Evolutionary conservation across 2,113 vertebrate species (phyloP).

Genomic region (Gambusia holbrooki): DNA sequence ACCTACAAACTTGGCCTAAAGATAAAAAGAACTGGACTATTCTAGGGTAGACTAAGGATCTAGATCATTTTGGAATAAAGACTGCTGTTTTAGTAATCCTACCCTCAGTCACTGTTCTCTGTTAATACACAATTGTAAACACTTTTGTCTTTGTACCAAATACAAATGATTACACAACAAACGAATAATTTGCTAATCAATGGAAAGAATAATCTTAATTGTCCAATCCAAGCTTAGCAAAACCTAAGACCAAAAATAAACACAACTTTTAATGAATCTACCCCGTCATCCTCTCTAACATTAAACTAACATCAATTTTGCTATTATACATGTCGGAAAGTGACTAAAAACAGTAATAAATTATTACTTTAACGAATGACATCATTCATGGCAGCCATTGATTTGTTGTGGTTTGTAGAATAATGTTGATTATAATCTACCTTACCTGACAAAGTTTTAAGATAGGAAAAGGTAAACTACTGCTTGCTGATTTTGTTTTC

Average conservation of each 20-base stretch:
- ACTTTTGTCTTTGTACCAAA: not conserved
- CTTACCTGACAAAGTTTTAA: slow-evolving; percentile 45
- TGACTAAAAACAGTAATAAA: not conserved
- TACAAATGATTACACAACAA: not conserved
- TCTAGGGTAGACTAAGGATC: too few relatives aligned
- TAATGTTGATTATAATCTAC: slow-evolving; percentile 58
- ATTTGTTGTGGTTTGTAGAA: slow-evolving; percentile 73
- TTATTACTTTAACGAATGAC: too few relatives aligned
- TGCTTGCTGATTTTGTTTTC: slow-evolving; percentile 39
- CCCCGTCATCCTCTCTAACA: not conserved
- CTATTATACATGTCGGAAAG: not conserved
- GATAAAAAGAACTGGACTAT: too few relatives aligned
- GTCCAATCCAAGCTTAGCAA: too few relatives aligned
- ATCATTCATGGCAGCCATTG: slow-evolving; percentile 37
- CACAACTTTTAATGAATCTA: too few relatives aligned
- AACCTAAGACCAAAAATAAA: too few relatives aligned
- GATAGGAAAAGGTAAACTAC: slow-evolving; percentile 40
- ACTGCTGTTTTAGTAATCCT: not conserved
- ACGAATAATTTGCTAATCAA: not conserved
- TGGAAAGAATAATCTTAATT: too few relatives aligned
- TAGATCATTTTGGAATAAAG: too few relatives aligned
- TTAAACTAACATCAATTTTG: not conserved
- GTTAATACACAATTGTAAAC: not conserved
- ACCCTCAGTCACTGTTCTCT: not conserved
- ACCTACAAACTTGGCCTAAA: too few relatives aligned